Evolutionary conservation across 1,140 invertebrate genomes (phyloP).

Genomic region (Trichonephila clavata): DNA sequence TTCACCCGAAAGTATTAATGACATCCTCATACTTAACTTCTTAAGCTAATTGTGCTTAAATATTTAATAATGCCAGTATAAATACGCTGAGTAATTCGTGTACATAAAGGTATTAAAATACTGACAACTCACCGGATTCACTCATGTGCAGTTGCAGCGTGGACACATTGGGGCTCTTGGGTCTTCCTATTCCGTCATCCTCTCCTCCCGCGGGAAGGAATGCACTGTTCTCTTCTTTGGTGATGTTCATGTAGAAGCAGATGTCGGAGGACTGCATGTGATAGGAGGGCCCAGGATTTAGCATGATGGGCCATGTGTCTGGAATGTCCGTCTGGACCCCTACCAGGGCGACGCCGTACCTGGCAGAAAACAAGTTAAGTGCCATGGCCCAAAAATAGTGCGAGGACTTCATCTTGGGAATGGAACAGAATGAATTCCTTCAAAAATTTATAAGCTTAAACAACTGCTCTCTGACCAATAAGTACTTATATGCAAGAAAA

Average conservation of each 20-base stretch:
- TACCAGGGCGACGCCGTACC: constrained; percentile 97
- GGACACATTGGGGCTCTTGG: constrained; percentile 76
- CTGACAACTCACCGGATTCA: constrained; percentile 21
- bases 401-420: too few species aligned
- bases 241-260: constrained; percentile 99
- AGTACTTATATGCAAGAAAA: too few species aligned
- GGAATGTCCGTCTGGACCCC: constrained; percentile 95
- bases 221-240: constrained; percentile 97
- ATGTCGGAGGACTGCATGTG: constrained; percentile 97
- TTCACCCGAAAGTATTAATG: too few species aligned
- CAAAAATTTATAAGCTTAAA: too few species aligned
- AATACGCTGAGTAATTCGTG: too few species aligned
- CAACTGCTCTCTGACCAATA: too few species aligned
- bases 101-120: too few species aligned
- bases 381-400: too few species aligned
- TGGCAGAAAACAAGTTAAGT: constrained; percentile 79
- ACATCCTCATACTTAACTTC: too few species aligned
- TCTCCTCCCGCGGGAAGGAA: constrained; percentile 84
- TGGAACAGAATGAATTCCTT: too few species aligned
- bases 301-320: constrained; percentile 92
- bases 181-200: constrained; percentile 53
- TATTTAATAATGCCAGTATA: too few species aligned
- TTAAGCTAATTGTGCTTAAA: too few species aligned
- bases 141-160: constrained; percentile 79
- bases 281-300: constrained; percentile 98